phyloP scores from a whole-genome alignment of 1,140 invertebrate genomes.

The Drosophila lowei region DNA sequence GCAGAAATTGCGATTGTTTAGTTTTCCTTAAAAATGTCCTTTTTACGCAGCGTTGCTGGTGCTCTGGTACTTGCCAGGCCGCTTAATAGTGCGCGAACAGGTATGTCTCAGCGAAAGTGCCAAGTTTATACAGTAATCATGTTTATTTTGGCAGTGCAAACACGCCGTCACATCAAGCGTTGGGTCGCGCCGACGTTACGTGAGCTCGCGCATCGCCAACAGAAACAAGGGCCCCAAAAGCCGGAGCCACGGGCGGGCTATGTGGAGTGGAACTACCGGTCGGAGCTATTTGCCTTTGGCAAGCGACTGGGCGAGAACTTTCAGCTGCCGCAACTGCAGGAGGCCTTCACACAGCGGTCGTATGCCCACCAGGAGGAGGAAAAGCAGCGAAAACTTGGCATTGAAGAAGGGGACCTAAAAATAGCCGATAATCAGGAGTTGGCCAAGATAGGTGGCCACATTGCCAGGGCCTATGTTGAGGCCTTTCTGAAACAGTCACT shows the following conservation, averaged over 20 bases:
- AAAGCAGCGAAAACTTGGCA: conserved; percentile 88
- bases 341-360: conserved; percentile 91
- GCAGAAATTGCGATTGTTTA: conserved; percentile 18
- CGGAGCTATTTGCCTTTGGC: conserved; percentile 95
- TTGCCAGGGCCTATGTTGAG: conserved; percentile 86
- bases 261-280: conserved; percentile 93
- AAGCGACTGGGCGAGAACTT: conserved; percentile 94
- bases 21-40: conserved; percentile 45
- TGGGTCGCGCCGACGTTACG: conserved; percentile 85
- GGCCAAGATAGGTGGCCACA: conserved; percentile 86
- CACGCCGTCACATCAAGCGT: conserved; percentile 83
- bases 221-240: conserved; percentile 66
- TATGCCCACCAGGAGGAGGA: conserved; percentile 90
- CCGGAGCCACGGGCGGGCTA: conserved; percentile 85
- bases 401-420: conserved; percentile 85
- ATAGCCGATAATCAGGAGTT: conserved; percentile 88
- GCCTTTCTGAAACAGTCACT: conserved; percentile 84
- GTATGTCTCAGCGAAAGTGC: conserved; percentile 3
- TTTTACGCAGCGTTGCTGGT: conserved; percentile 39
- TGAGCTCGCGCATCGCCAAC: conserved; percentile 67
- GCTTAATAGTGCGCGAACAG: conserved; percentile 20
- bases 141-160: conserved; percentile 39
- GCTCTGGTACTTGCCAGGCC: conserved; percentile 22
- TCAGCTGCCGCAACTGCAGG: conserved; percentile 87
- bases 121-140: conserved; percentile 31